Conservation (phyloP, 2,888 invertebrate species). For the Pardosa pseudoannulata region DNA sequence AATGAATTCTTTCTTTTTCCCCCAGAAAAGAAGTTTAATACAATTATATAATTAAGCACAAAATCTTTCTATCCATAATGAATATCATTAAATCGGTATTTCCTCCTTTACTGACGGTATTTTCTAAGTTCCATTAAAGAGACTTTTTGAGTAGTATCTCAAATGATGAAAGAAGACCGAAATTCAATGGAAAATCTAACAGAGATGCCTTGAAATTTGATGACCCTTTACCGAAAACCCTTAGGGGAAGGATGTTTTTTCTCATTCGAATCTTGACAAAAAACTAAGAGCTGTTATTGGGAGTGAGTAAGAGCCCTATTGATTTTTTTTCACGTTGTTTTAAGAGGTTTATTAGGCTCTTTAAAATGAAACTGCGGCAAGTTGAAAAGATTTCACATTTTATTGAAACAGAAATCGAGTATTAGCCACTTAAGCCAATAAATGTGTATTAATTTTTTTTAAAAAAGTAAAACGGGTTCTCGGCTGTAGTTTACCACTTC, state of each 20-base stretch:
- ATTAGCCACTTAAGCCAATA: too few relatives aligned
- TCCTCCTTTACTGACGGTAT: background rate
- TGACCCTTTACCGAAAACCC: background rate
- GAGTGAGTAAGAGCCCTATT: background rate
- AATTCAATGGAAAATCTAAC: slow-evolving; percentile 8
- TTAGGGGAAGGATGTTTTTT: slow-evolving; percentile 3
- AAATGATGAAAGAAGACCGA: background rate
- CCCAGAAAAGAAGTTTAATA: too few relatives aligned
- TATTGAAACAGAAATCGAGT: too few relatives aligned
- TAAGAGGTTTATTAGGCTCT: background rate
- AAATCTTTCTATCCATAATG: too few relatives aligned
- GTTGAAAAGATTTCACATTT: background rate
- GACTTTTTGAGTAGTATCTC: background rate
- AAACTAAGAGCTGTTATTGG: background rate
- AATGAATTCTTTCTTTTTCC: too few relatives aligned
- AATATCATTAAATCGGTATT: background rate
- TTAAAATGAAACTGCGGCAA: background rate
- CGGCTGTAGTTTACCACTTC: too few relatives aligned
- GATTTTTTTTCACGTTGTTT: background rate
- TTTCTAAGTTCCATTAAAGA: background rate
- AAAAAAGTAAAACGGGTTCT: too few relatives aligned
- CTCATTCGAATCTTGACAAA: background rate
- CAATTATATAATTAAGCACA: too few relatives aligned
- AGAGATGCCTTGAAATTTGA: slow-evolving; percentile 7
- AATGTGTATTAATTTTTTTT: too few relatives aligned